Evolutionary conservation across 2,113 vertebrate species (phyloP).

Genomic region (Coregonus clupeaformis): DNA sequence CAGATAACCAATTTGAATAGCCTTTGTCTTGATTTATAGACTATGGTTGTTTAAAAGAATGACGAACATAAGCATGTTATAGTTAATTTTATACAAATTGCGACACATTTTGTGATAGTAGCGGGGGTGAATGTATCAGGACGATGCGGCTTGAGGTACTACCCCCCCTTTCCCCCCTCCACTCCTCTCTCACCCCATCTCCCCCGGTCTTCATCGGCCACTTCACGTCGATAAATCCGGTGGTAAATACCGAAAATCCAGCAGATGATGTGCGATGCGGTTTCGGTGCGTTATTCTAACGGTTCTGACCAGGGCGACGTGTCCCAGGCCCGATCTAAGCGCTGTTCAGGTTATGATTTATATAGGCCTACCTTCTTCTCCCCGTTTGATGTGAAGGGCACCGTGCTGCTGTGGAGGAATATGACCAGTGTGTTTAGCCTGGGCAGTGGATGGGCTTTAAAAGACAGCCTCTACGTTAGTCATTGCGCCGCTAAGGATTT

Average conservation of each 20-base stretch:
- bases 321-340: conserved; percentile 13
- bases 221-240: conserved; percentile 60
- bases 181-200: not conserved
- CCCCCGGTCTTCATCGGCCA: conserved; percentile 18
- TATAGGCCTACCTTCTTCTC: conserved; percentile 22
- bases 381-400: conserved; percentile 65
- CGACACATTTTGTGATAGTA: not conserved
- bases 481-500: conserved; percentile 46
- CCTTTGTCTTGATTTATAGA: not conserved
- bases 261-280: not conserved
- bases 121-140: conserved; percentile 45
- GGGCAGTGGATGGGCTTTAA: conserved; percentile 38
- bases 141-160: conserved; percentile 50
- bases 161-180: conserved; percentile 4
- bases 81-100: not conserved
- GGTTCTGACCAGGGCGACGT: conserved; percentile 14
- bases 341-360: conserved; percentile 32
- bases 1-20: not conserved
- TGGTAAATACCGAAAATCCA: conserved; percentile 48
- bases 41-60: not conserved
- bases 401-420: conserved; percentile 34
- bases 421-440: conserved; percentile 48
- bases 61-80: not conserved
- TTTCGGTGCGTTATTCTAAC: not conserved
- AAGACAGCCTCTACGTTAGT: conserved; percentile 27